phyloP scores from a whole-genome alignment of 2,797 vertebrate species.

The Odontamblyopus lacepedii region DNA sequence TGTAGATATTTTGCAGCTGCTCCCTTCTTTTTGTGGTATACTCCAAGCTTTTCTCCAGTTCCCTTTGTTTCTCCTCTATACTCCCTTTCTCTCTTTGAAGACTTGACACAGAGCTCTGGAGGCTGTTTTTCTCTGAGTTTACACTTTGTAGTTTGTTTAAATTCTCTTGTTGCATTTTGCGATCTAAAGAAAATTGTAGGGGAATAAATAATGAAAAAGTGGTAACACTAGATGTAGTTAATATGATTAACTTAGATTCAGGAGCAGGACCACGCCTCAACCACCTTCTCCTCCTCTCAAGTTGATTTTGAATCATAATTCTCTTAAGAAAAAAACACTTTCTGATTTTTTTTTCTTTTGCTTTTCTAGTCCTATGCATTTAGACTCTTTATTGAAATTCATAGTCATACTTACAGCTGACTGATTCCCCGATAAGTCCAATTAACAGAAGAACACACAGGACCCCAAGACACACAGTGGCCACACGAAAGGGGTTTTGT shows the following conservation, averaged over 20 bases:
- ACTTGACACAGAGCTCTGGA: conserved; percentile 21
- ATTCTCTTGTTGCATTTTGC: conserved; percentile 19
- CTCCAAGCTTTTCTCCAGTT: rapidly evolving
- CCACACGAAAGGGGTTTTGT: conserved; percentile 49
- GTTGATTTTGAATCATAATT: background rate
- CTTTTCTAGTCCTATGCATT: too few relatives aligned
- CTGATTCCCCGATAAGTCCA: conserved; percentile 50
- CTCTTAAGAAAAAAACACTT: too few relatives aligned
- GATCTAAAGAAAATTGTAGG: conserved; percentile 35
- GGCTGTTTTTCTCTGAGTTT: conserved; percentile 25
- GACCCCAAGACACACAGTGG: conserved; percentile 49
- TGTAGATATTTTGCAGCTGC: background rate
- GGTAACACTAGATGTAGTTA: too few relatives aligned
- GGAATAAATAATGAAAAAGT: too few relatives aligned
- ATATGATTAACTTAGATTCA: too few relatives aligned
- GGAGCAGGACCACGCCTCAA: too few relatives aligned
- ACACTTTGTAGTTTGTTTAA: conserved; percentile 24
- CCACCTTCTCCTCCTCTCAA: too few relatives aligned
- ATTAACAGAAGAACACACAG: conserved; percentile 52
- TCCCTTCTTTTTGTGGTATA: rapidly evolving
- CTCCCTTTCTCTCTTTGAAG: conserved; percentile 13
- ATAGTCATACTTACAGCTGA: conserved; percentile 55
- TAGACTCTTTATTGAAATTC: background rate
- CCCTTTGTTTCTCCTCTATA: rapidly evolving
- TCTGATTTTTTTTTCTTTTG: too few relatives aligned